These are phyloP conservation scores for Diabrotica balteata DNA, from an alignment of 2,888 invertebrate species.

Conservation along the genomic window DNA sequence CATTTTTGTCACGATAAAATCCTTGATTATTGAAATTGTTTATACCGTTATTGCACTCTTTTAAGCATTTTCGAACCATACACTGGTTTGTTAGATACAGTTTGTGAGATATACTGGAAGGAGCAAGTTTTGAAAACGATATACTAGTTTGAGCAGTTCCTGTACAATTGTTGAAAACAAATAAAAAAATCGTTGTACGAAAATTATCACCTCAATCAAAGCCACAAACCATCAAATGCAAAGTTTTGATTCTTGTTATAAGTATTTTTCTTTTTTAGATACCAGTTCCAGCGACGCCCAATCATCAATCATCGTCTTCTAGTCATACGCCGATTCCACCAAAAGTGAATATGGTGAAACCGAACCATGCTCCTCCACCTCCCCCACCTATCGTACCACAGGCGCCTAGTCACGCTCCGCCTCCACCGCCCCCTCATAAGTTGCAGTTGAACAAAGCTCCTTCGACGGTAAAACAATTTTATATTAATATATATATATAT, in stretches of 20 bases:
- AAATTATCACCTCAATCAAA: background rate
- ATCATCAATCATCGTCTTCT: constrained; percentile 52
- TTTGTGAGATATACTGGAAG: too few species aligned
- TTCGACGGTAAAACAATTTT: constrained; percentile 47
- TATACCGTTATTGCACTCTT: too few species aligned
- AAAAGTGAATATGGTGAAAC: constrained; percentile 50
- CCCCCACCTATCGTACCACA: constrained; percentile 49
- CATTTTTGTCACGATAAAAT: too few species aligned
- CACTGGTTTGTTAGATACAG: too few species aligned
- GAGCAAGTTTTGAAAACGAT: too few species aligned
- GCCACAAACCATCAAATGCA: background rate
- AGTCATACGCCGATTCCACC: constrained; percentile 45
- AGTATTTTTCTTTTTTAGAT: constrained; percentile 21
- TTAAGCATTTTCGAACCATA: too few species aligned
- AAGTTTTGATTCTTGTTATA: background rate
- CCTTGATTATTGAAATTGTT: too few species aligned
- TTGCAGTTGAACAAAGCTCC: constrained; percentile 46
- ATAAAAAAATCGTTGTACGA: too few species aligned
- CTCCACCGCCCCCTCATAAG: constrained; percentile 53
- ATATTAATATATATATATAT: too few species aligned
- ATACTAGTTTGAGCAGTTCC: too few species aligned
- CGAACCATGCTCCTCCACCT: constrained; percentile 57
- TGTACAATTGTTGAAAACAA: too few species aligned
- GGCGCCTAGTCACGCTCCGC: constrained; percentile 49
- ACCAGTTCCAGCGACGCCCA: constrained; percentile 57